Percentiles rank a stretch among this genome's conserved stretches.
phyloP scores from a whole-genome alignment of 92 coral and sea anemone species.

The Umimayanthus kanabou region DNA sequence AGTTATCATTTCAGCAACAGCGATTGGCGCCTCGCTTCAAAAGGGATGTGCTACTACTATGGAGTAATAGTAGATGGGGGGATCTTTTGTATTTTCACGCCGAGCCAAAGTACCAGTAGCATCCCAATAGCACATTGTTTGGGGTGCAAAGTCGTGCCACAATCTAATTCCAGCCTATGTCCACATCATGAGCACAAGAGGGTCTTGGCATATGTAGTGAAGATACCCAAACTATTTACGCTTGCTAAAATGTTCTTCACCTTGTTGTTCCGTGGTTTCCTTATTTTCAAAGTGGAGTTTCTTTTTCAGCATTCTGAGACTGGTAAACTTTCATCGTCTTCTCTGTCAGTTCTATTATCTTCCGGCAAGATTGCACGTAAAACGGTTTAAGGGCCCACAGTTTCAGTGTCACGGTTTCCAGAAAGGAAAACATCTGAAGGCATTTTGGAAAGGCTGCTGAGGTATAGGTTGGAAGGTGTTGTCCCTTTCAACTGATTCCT shows the following conservation, averaged over 20 bases:
- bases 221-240: slow-evolving; percentile 45
- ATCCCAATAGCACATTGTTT: slow-evolving; percentile 7
- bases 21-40: slow-evolving; percentile 41
- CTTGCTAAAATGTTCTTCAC: slow-evolving; percentile 29
- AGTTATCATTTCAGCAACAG: slow-evolving; percentile 58
- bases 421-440: too few relatives aligned
- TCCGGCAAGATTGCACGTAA: slow-evolving; percentile 36
- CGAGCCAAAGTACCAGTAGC: slow-evolving; percentile 21
- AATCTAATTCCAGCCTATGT: slow-evolving; percentile 51
- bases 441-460: too few relatives aligned
- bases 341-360: background rate
- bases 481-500: too few relatives aligned
- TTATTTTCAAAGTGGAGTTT: slow-evolving; percentile 16
- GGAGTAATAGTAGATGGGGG: slow-evolving; percentile 44
- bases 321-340: slow-evolving; percentile 14
- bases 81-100: background rate
- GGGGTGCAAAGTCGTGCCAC: slow-evolving; percentile 42
- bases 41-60: slow-evolving; percentile 38
- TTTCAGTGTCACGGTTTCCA: too few relatives aligned
- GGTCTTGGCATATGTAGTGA: slow-evolving; percentile 30
- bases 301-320: slow-evolving; percentile 24
- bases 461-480: too few relatives aligned
- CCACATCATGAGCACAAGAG: slow-evolving; percentile 35
- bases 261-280: slow-evolving; percentile 7
- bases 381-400: slow-evolving; percentile 19